Base-by-base conservation (phyloP, 2,797 vertebrate genomes). In the Tragelaphus eurycerus region DNA sequence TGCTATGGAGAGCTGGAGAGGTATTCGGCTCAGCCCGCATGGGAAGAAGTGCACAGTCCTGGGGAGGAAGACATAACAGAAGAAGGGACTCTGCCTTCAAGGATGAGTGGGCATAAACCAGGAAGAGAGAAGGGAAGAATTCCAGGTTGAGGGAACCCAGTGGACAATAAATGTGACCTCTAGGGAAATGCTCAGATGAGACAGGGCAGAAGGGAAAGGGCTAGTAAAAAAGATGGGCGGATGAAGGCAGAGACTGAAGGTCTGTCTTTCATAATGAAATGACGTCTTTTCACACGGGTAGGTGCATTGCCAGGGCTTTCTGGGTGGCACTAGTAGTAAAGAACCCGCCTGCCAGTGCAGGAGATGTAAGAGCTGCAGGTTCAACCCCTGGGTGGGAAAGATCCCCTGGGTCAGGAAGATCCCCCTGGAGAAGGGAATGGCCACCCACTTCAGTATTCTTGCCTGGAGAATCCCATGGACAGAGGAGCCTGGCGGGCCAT, bases 211-310 rank as follows among this genome's bases (percentile, higher is more conserved):
- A 52, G 48, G 54, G 13, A 14, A 82, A 15, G 0, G 31, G 23
- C 9, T 2, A 7, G 29, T 9, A 17, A 57, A 55, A 55, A 83
- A 29, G 43, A 5, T 1, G 55, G 29, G 31, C 9, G 0, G 0
- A 15, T 13, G 54, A 82, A 21, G 25, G 31, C 38, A 1, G 62
- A 67, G 71, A 16, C 4, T 17, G 10, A 67, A 82, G 14, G 16
- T 48, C 54, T 90, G 29, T 55, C 93, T 86, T 87, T 43, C 60
- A 27, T 55, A 52, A 82, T 59, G 16, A 91, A 82, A 46, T 21
- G 43, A 55, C 16, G 1, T 23, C 34, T 78, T 78, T n/a, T 46
- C 81, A 52, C 52, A 8, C 0, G 23, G 52, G 14, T 50, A 29
- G 76, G n/a, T 43, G 23, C 31, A 0, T 17, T 9, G 55, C 60